phyloP scores from a whole-genome alignment of 2,888 invertebrate genomes.

The Acrobasis repandana region DNA sequence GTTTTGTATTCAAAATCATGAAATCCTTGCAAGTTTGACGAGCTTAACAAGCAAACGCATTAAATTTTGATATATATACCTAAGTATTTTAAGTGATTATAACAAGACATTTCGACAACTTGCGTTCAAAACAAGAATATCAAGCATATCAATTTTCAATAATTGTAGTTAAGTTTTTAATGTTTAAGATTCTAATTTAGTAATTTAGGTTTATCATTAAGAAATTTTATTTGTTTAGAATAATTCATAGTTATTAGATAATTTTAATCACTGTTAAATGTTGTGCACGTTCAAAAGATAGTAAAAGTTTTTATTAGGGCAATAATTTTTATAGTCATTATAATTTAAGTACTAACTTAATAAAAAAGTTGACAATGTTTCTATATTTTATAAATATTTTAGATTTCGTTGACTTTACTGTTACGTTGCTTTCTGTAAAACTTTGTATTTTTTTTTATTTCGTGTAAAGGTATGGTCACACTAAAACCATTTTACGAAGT shows the following conservation, averaged over 20 bases:
- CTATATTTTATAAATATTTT: slow-evolving; percentile 30
- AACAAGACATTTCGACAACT: slow-evolving; percentile 47
- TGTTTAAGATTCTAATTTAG: slow-evolving; percentile 55
- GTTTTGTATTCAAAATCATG: background rate
- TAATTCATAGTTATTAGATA: slow-evolving; percentile 66
- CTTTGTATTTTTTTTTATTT: slow-evolving; percentile 19
- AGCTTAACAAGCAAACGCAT: slow-evolving; percentile 8
- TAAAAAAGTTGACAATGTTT: slow-evolving; percentile 23
- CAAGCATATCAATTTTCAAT: slow-evolving; percentile 73
- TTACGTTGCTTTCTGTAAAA: slow-evolving; percentile 7
- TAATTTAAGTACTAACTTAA: slow-evolving; percentile 36
- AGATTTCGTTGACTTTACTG: background rate
- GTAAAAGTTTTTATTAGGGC: slow-evolving; percentile 67
- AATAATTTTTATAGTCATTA: slow-evolving; percentile 69
- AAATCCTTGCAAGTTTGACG: background rate
- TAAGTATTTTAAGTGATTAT: slow-evolving; percentile 27
- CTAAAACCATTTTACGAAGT: slow-evolving; percentile 48
- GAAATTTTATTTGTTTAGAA: slow-evolving; percentile 66
- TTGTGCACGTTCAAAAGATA: slow-evolving; percentile 79
- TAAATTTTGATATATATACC: slow-evolving; percentile 19
- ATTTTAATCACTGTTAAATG: slow-evolving; percentile 82
- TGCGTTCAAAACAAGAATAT: slow-evolving; percentile 67
- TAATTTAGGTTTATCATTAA: slow-evolving; percentile 56
- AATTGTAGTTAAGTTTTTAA: slow-evolving; percentile 51
- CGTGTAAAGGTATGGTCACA: slow-evolving; percentile 29